Conservation (phyloP, 2,888 invertebrate genomes). For the Acrobasis suavella region DNA sequence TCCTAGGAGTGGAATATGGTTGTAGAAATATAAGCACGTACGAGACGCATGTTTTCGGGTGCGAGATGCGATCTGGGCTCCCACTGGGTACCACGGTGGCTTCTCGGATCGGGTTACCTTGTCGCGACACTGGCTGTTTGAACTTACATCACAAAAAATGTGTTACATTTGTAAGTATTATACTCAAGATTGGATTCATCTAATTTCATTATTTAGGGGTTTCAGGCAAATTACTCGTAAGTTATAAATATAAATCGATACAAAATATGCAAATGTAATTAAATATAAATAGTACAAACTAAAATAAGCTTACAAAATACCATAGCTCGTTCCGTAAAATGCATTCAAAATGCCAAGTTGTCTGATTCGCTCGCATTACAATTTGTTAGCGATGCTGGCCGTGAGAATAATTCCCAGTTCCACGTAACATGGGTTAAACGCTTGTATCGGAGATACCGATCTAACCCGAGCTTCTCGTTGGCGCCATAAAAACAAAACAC, state of each 20-base stretch:
- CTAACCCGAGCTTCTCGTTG: conserved; percentile 77
- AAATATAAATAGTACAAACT: conserved; percentile 4
- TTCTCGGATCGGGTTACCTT: conserved; percentile 33
- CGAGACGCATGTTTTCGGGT: conserved; percentile 40
- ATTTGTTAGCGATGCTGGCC: conserved; percentile 69
- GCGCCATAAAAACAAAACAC: conserved; percentile 83
- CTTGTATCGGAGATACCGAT: conserved; percentile 80
- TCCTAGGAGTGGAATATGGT: conserved; percentile 56
- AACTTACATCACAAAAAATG: neutral
- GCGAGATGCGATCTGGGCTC: conserved; percentile 45
- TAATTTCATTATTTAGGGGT: too few species aligned
- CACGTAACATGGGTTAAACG: conserved; percentile 81
- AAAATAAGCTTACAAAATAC: conserved; percentile 21
- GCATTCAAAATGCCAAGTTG: conserved; percentile 45
- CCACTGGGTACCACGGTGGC: conserved; percentile 38
- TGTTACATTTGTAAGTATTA: neutral
- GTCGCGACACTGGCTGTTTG: conserved; percentile 9
- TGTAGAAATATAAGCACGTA: conserved; percentile 53
- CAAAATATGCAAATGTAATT: neutral
- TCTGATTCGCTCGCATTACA: conserved; percentile 64
- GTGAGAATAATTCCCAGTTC: conserved; percentile 77
- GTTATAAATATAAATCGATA: neutral
- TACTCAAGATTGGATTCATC: neutral
- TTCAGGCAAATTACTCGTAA: too few species aligned
- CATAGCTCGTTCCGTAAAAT: conserved; percentile 31